Evolutionary conservation across 2,888 invertebrate genomes (phyloP), one percentile per base, ranked within the genome.

Genomic region (Drosophila mayaguana): DNA sequence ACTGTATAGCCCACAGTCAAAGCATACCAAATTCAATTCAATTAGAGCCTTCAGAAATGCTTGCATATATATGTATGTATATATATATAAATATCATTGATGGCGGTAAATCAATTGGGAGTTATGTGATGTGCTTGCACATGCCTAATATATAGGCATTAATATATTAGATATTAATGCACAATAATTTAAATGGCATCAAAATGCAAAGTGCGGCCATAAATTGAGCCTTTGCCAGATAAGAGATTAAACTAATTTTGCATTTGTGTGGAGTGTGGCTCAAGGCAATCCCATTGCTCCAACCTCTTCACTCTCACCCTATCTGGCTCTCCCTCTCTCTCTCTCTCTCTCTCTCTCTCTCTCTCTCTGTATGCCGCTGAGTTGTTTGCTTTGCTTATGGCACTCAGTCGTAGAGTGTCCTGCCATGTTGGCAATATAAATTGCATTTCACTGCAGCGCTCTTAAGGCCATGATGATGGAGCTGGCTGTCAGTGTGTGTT

Each of bases 341-440:
- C 2, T 32, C 28, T 28, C 48, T 11, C 11, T 28, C 6, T 7
- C 28, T 16, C 0, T 18, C n/a, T n/a, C 11, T 32, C 12, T 48
- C 11, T 12, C 48, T 32, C 12, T 28, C 6, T 32, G 12, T 12
- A 32, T 50, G 12, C 18, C 16, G 50, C 34, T 34, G 50, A 50
- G 50, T 50, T 59, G 68, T 74, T 68, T 76, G 69, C 72, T 59
- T 65, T 63, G 60, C 67, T 74, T 75, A 69, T 78, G 77, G 51
- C 63, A 66, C 72, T 77, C 65, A 61, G 64, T 63, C 70, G 72
- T 73, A 75, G 77, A 80, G 88, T 73, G 71, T 72, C 56, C 85
- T 88, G 73, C 66, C 68, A 81, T 80, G 72, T 71, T 71, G 66
- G 70, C 75, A 68, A 79, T 80, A 80, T 81, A 80, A 76, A 88